Conservation (phyloP, 92 coral and sea anemone species). For the Scolanthus callimorphus region DNA sequence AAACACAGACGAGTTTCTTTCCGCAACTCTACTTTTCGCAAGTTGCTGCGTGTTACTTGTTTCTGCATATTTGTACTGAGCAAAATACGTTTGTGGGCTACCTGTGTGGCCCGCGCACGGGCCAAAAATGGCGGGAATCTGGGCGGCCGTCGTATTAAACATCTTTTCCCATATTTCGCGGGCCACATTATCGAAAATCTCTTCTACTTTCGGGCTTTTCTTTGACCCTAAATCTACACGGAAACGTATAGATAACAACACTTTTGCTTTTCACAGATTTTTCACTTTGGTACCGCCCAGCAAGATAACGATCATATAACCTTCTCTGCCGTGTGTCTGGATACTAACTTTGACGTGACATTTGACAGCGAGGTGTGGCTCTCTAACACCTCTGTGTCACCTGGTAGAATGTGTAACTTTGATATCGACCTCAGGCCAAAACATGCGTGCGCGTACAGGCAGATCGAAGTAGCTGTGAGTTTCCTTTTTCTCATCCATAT, state of each 20-base stretch:
- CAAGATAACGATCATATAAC: constrained; percentile 41
- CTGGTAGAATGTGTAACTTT: constrained; percentile 54
- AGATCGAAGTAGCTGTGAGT: constrained; percentile 67
- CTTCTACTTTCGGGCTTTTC: no score
- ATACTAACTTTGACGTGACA: constrained; percentile 73
- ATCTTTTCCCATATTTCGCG: no score
- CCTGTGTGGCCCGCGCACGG: no score
- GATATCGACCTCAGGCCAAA: constrained; percentile 47
- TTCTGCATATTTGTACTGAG: no score
- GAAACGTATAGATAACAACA: not conserved
- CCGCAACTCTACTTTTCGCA: no score
- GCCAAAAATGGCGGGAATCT: no score
- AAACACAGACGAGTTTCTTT: no score
- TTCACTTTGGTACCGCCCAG: constrained; percentile 87
- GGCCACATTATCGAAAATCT: no score
- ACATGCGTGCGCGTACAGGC: constrained; percentile 50
- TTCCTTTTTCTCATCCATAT: constrained; percentile 69
- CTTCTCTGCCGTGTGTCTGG: constrained; percentile 75
- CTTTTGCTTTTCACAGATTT: constrained; percentile 37
- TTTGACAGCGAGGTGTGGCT: constrained; percentile 79
- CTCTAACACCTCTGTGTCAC: constrained; percentile 56
- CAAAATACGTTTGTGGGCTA: no score
- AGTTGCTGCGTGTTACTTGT: not conserved
- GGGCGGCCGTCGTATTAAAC: no score
- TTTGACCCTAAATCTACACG: no score